Conservation (phyloP, 2,113 vertebrate genomes). For the Atherinomorus stipes region DNA sequence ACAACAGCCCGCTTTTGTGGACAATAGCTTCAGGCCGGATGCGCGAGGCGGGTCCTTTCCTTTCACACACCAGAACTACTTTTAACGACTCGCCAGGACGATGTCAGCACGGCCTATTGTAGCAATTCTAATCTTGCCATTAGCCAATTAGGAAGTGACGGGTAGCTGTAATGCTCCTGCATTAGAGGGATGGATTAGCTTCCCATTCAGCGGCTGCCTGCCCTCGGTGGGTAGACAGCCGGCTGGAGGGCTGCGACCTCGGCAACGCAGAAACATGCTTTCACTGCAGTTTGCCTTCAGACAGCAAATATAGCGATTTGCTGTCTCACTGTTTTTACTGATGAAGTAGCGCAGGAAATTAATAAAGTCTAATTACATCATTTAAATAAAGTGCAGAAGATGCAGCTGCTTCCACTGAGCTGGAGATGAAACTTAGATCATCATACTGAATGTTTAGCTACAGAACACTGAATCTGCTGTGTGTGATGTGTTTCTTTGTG, state of each 20-base stretch:
- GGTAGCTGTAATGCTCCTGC: constrained; percentile 70
- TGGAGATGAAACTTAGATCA: constrained; percentile 47
- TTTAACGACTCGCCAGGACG: constrained; percentile 64
- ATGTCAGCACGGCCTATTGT: constrained; percentile 79
- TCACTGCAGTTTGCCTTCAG: constrained; percentile 62
- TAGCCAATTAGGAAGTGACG: constrained; percentile 82
- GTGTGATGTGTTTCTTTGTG: constrained; percentile 15
- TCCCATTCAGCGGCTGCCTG: constrained; percentile 61
- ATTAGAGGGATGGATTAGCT: constrained; percentile 79
- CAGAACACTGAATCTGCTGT: constrained; percentile 1
- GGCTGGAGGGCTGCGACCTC: constrained; percentile 44
- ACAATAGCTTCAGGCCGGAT: constrained; percentile 24
- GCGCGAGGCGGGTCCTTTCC: background rate
- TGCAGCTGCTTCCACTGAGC: constrained; percentile 32
- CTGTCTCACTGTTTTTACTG: constrained; percentile 53
- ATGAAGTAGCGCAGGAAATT: constrained; percentile 40
- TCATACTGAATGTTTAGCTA: constrained; percentile 28
- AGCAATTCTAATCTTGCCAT: constrained; percentile 78
- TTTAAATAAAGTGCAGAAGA: constrained; percentile 39
- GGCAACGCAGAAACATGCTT: constrained; percentile 64
- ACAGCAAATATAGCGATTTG: constrained; percentile 23
- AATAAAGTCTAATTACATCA: constrained; percentile 67
- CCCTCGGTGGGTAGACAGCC: constrained; percentile 52
- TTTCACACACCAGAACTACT: constrained; percentile 66
- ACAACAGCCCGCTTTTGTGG: constrained; percentile 17